Percentiles rank a stretch among this genome's conserved stretches.
Conservation (phyloP, 2,888 invertebrate genomes). For the Caenorhabditis afra region DNA sequence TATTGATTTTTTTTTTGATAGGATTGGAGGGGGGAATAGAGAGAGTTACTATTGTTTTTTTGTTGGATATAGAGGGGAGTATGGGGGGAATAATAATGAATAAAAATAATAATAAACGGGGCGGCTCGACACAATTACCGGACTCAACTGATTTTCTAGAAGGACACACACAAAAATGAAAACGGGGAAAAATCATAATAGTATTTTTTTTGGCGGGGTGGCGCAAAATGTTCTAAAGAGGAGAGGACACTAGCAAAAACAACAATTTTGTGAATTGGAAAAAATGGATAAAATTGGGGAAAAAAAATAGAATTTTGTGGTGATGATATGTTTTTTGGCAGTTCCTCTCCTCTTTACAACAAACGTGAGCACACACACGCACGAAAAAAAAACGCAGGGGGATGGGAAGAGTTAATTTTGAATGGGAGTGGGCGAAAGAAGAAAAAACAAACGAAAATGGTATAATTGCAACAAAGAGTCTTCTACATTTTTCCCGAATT, state of each 20-base stretch:
- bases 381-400: slow-evolving; percentile 1
- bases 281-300: neutral
- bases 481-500: slow-evolving; percentile 1
- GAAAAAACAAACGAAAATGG: slow-evolving; percentile 31
- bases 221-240: slow-evolving; percentile 22
- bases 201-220: too few species aligned
- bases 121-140: too few species aligned
- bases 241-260: slow-evolving; percentile 7
- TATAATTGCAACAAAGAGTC: slow-evolving; percentile 31
- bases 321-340: neutral
- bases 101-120: too few species aligned
- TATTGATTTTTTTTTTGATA: slow-evolving; percentile 3
- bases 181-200: too few species aligned
- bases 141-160: too few species aligned
- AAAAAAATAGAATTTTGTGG: neutral
- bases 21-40: neutral
- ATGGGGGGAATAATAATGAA: too few species aligned
- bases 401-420: neutral
- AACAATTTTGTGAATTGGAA: too few species aligned
- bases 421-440: neutral
- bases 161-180: too few species aligned
- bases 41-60: too few species aligned
- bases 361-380: neutral
- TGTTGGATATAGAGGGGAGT: too few species aligned
- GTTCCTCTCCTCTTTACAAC: neutral